Percentiles rank a stretch among this genome's conserved stretches.
Evolutionary conservation across 2,797 vertebrate species (phyloP).

Genomic region (Erpetoichthys calabaricus): DNA sequence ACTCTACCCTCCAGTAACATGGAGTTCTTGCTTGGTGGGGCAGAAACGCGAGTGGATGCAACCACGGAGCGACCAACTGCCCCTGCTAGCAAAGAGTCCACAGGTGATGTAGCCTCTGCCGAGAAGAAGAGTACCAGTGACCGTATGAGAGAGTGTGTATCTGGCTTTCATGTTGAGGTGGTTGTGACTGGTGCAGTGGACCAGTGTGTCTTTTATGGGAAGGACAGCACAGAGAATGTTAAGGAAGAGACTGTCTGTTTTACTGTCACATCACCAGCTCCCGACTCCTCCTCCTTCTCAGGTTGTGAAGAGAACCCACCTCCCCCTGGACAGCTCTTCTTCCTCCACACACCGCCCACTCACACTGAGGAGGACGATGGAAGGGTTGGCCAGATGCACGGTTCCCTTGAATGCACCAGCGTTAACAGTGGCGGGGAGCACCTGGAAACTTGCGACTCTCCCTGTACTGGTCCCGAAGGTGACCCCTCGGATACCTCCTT

Average conservation of each 20-base stretch:
- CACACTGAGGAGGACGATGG: constrained; percentile 38
- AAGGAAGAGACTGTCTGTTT: constrained; percentile 80
- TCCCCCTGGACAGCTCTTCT: constrained; percentile 74
- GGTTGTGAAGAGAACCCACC: constrained; percentile 63
- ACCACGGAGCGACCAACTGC: constrained; percentile 35
- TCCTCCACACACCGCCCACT: constrained; percentile 46
- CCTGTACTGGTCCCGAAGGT: background rate
- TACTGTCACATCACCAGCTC: constrained; percentile 34
- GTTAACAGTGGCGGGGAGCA: constrained; percentile 28
- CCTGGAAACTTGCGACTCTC: constrained; percentile 33
- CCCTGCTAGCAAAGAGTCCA: constrained; percentile 27
- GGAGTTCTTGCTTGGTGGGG: constrained; percentile 55
- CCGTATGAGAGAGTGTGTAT: constrained; percentile 47
- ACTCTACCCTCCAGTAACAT: constrained; percentile 37
- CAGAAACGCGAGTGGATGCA: constrained; percentile 33
- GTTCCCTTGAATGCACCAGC: constrained; percentile 50
- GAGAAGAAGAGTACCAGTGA: constrained; percentile 29
- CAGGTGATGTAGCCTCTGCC: constrained; percentile 29
- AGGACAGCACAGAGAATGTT: constrained; percentile 78
- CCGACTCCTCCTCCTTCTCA: constrained; percentile 21
- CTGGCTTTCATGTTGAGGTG: constrained; percentile 87
- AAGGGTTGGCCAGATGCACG: constrained; percentile 28
- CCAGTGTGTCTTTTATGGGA: constrained; percentile 84
- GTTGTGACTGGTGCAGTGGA: constrained; percentile 90
- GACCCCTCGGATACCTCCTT: constrained; percentile 59